These are phyloP conservation scores for Lophius piscatorius DNA, from an alignment of 2,113 vertebrate genomes.

Conservation along the genomic window DNA sequence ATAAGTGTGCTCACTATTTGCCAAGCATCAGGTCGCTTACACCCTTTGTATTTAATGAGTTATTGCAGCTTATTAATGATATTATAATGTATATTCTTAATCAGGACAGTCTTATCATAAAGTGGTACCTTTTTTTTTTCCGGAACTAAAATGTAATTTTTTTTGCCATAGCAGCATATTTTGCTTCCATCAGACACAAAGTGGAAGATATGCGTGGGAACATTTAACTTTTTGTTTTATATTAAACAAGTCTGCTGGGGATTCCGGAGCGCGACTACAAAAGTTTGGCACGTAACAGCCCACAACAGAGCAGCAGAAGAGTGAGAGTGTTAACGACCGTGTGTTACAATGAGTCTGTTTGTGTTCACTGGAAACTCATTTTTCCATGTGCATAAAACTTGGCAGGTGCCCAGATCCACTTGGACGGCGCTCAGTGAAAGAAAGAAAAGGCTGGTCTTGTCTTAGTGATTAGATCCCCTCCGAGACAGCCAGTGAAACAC, in stretches of 20 bases:
- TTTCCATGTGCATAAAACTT: conserved; percentile 46
- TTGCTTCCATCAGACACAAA: too few relatives aligned
- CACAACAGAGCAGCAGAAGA: conserved; percentile 6
- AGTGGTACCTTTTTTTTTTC: too few relatives aligned
- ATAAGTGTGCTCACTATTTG: too few relatives aligned
- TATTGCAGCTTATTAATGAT: too few relatives aligned
- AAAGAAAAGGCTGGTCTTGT: conserved; percentile 64
- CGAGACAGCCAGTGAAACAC: conserved; percentile 56
- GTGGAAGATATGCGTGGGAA: not conserved
- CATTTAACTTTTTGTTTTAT: not conserved
- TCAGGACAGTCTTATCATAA: too few relatives aligned
- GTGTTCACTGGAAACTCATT: conserved; percentile 6
- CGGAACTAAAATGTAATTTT: not conserved
- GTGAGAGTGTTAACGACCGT: not conserved
- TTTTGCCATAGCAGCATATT: not conserved
- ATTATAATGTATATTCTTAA: too few relatives aligned
- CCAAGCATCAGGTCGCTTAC: too few relatives aligned
- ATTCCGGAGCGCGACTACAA: not conserved
- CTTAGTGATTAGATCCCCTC: conserved; percentile 71
- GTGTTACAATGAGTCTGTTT: too few relatives aligned
- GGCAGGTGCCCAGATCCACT: conserved; percentile 68
- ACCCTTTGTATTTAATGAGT: too few relatives aligned
- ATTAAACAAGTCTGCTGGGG: not conserved
- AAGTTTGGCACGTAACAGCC: conserved; percentile 1
- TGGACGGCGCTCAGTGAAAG: conserved; percentile 62